These are phyloP conservation scores for Apodemia duryi DNA, from an alignment of 2,888 invertebrate species.

Conservation along the genomic window DNA sequence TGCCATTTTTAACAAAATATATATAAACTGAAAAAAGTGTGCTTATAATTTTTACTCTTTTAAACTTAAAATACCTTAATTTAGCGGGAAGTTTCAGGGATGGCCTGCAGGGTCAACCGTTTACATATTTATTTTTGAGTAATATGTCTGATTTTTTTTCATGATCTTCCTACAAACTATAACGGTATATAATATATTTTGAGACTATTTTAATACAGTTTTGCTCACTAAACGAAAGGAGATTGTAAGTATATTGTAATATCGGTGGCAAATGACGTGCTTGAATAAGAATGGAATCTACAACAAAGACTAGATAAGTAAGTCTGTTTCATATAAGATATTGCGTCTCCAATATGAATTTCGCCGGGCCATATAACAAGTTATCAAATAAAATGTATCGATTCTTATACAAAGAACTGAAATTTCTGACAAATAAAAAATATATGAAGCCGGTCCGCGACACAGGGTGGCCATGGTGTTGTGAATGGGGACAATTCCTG, in stretches of 20 bases:
- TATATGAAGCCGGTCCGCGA: constrained; percentile 6
- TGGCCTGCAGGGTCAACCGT: no score
- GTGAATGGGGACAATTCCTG: not conserved
- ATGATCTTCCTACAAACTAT: no score
- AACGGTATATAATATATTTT: no score
- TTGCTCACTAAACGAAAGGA: not conserved
- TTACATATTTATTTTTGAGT: no score
- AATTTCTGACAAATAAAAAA: constrained; percentile 10
- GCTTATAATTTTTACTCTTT: no score
- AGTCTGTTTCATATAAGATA: not conserved
- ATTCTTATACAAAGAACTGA: constrained; percentile 8
- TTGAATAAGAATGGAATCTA: constrained; percentile 10
- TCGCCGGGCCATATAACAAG: constrained; percentile 5
- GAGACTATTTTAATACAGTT: not conserved
- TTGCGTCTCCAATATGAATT: constrained; percentile 10
- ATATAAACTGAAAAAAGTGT: no score
- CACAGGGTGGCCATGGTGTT: not conserved
- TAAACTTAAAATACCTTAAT: no score
- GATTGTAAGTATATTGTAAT: not conserved
- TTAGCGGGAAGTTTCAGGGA: no score
- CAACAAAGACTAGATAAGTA: not conserved
- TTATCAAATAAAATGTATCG: constrained; percentile 12
- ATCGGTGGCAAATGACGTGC: not conserved
- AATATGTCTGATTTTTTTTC: no score
- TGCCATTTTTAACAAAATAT: no score